These are phyloP conservation scores for Stenoptilia bipunctidactyla DNA, from an alignment of 2,888 invertebrate species.

Conservation along the genomic window DNA sequence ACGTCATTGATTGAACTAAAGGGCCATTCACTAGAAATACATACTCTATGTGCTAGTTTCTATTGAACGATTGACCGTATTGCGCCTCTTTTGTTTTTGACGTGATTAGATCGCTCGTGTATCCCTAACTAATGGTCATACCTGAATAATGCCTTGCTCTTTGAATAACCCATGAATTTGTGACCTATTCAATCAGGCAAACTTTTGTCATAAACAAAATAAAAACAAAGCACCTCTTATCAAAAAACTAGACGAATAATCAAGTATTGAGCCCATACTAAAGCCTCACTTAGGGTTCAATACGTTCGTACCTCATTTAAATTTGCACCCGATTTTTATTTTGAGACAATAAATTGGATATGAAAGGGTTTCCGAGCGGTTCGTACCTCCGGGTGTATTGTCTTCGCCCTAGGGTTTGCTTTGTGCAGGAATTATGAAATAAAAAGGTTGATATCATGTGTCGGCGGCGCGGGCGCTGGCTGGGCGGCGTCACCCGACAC, in stretches of 20 bases:
- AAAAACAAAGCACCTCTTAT: constrained; percentile 26
- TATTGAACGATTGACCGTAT: too few relatives aligned
- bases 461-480: constrained; percentile 38
- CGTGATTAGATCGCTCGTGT: too few relatives aligned
- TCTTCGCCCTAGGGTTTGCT: constrained; percentile 63
- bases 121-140: too few relatives aligned
- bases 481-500: constrained; percentile 44
- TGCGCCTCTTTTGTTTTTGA: too few relatives aligned
- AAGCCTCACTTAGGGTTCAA: constrained; percentile 35
- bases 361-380: constrained; percentile 66
- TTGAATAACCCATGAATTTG: too few relatives aligned
- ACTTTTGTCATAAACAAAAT: too few relatives aligned
- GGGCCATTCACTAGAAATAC: too few relatives aligned
- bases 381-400: constrained; percentile 70
- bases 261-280: constrained; percentile 23
- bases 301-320: constrained; percentile 57
- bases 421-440: constrained; percentile 66
- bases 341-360: constrained; percentile 65
- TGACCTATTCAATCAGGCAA: too few relatives aligned
- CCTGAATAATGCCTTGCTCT: too few relatives aligned
- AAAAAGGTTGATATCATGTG: constrained; percentile 66
- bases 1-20: too few relatives aligned
- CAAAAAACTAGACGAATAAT: too few relatives aligned
- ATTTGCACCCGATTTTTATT: constrained; percentile 69
- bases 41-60: too few relatives aligned